These are phyloP conservation scores for Taphrorychus bicolor DNA, from an alignment of 2,888 invertebrate genomes.

Conservation along the genomic window DNA sequence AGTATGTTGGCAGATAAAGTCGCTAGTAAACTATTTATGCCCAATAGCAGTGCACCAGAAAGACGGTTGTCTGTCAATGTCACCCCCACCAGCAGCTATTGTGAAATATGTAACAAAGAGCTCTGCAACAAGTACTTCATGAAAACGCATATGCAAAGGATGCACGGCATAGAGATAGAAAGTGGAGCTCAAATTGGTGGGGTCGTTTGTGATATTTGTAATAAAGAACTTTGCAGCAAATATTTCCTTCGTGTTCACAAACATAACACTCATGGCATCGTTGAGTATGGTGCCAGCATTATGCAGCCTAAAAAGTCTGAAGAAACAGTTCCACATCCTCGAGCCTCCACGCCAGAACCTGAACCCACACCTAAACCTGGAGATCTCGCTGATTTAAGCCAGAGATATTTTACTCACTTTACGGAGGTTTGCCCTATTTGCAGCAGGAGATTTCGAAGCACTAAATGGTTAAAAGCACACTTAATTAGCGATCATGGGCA, in stretches of 20 bases:
- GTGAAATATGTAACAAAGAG: constrained; percentile 98
- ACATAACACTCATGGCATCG: constrained; percentile 96
- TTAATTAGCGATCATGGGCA: constrained; percentile 85
- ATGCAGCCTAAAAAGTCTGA: constrained; percentile 59
- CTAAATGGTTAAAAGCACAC: constrained; percentile 88
- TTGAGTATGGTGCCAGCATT: constrained; percentile 73
- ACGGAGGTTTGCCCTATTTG: constrained; percentile 86
- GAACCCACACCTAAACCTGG: constrained; percentile 63
- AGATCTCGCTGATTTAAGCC: constrained; percentile 66
- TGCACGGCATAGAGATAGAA: constrained; percentile 96
- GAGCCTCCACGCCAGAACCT: constrained; percentile 26
- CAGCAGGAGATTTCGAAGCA: constrained; percentile 84
- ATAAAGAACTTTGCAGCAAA: constrained; percentile 97
- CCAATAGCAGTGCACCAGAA: constrained; percentile 56
- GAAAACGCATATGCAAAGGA: constrained; percentile 98
- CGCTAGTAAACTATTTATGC: constrained; percentile 49
- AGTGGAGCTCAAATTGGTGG: constrained; percentile 92
- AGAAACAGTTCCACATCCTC: constrained; percentile 50
- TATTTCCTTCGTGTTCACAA: constrained; percentile 97
- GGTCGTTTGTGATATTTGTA: constrained; percentile 96
- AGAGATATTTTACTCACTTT: constrained; percentile 71
- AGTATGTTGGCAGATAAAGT: constrained; percentile 60
- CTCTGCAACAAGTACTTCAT: constrained; percentile 99
- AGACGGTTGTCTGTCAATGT: constrained; percentile 68
- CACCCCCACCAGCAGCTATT: constrained; percentile 85